Conservation (phyloP, 2,113 vertebrate species). For the Pantherophis guttatus region DNA sequence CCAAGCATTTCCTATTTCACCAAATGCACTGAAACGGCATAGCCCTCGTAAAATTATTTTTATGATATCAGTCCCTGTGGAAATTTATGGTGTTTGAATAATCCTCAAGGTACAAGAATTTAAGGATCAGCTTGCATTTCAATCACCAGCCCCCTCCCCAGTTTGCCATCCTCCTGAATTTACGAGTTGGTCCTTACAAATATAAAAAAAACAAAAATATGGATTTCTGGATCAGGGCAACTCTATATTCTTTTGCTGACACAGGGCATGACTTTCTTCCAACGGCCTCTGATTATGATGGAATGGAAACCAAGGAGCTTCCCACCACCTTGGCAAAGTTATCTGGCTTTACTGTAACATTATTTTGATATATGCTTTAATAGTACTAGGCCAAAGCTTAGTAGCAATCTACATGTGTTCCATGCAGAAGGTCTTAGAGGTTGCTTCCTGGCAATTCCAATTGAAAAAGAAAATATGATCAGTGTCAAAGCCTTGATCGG, state of each 20-base stretch:
- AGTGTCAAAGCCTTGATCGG: neutral
- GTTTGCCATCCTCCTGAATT: neutral
- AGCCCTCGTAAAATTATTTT: neutral
- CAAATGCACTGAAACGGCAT: neutral
- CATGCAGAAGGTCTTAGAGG: neutral
- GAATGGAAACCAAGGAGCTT: neutral
- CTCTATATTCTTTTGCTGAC: neutral
- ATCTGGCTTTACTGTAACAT: neutral
- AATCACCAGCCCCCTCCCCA: neutral
- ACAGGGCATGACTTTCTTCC: neutral
- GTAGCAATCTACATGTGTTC: neutral
- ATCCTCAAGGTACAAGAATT: neutral
- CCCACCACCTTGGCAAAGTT: neutral
- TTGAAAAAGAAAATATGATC: neutral
- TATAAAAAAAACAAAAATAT: neutral
- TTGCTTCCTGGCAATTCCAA: neutral
- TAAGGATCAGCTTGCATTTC: neutral
- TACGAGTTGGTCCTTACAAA: neutral
- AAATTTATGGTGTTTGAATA: neutral
- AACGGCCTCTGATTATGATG: neutral
- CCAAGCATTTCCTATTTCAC: neutral
- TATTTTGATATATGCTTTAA: neutral
- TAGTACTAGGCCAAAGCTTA: neutral
- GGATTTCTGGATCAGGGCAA: neutral
- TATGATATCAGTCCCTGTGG: neutral